A percentile compares a stretch with the other conserved stretches of the same genome.
phyloP scores from a whole-genome alignment of 1,140 invertebrate species.

The Temnothorax curvispinosus region DNA sequence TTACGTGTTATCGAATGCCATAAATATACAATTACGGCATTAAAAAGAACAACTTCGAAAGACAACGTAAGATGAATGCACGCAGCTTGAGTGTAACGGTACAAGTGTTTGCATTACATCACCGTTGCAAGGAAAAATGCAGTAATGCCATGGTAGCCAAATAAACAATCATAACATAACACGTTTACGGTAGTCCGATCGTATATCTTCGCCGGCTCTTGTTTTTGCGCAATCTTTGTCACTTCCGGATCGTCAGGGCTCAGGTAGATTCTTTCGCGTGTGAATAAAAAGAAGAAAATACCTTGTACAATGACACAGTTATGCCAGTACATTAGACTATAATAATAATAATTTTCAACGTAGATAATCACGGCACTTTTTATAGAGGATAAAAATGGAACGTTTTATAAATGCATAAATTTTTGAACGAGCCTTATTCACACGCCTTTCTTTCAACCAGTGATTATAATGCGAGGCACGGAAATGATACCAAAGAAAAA shows the following conservation, averaged over 20 bases:
- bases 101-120: constrained; percentile 24
- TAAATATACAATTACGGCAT: not conserved
- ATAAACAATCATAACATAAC: constrained; percentile 36
- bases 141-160: constrained; percentile 12
- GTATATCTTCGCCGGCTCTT: constrained; percentile 39
- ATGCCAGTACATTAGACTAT: not conserved
- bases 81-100: not conserved
- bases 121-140: not conserved
- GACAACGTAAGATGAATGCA: not conserved
- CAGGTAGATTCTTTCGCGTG: not conserved
- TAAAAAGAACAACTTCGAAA: not conserved
- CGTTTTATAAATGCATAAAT: not conserved
- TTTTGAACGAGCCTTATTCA: not conserved
- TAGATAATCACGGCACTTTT: not conserved
- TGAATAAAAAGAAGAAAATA: constrained; percentile 8
- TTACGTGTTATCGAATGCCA: not conserved
- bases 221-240: constrained; percentile 57
- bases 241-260: constrained; percentile 60
- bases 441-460: not conserved
- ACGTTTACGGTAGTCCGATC: constrained; percentile 44
- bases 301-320: constrained; percentile 54
- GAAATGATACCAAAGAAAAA: not conserved
- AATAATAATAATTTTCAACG: not conserved
- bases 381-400: not conserved
- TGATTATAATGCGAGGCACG: not conserved